These are phyloP conservation scores for Himalopsyche japonica DNA, from an alignment of 2,888 invertebrate species.

Conservation along the genomic window DNA sequence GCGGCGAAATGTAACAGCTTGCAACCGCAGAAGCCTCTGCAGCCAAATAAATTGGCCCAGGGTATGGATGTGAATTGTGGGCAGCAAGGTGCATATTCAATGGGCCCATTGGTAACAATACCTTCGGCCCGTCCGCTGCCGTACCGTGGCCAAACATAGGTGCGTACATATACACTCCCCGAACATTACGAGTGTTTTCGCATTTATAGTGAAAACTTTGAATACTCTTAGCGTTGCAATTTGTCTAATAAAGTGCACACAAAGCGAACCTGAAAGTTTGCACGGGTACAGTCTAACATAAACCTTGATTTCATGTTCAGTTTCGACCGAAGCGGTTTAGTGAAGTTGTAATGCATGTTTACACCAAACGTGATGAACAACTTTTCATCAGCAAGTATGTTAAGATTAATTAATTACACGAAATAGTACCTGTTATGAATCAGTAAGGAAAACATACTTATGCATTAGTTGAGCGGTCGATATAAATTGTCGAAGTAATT, in stretches of 20 bases:
- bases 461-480: too few species aligned
- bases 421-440: too few species aligned
- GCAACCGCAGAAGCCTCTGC: not conserved
- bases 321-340: too few species aligned
- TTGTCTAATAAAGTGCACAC: not conserved
- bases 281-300: too few species aligned
- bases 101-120: not conserved
- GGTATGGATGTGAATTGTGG: not conserved
- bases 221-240: not conserved
- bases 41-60: not conserved
- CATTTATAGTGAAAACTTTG: not conserved
- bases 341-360: too few species aligned
- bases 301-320: too few species aligned
- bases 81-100: not conserved
- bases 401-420: too few species aligned
- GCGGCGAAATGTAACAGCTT: not conserved
- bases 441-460: too few species aligned
- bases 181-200: not conserved
- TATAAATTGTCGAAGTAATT: too few species aligned
- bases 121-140: not conserved
- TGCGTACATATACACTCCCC: not conserved
- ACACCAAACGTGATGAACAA: too few species aligned
- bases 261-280: not conserved
- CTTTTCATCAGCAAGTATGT: too few species aligned
- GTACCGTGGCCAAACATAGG: too few species aligned